Base-by-base conservation (phyloP, 2,888 invertebrate species). In the Drosophila subquinaria region DNA sequence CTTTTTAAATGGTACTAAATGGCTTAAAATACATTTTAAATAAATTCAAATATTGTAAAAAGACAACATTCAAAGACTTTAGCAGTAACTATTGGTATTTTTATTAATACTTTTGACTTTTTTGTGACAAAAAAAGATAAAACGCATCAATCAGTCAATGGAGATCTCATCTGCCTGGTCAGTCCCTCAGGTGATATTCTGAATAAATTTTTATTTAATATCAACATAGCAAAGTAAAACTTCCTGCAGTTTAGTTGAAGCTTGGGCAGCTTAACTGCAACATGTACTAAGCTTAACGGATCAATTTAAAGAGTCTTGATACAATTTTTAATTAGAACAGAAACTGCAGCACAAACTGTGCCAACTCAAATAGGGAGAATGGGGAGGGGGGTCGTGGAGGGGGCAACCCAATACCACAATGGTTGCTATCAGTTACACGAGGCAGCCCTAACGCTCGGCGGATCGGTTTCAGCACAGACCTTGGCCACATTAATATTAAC, bases 401-500 rank as follows among this genome's bases (percentile, higher is more conserved):
- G 33, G 50, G 79, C 73, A 82, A 82, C 47, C 55, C 63, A 73
- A 82, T 79, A 76, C 82, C 82, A 56, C 62, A 70, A 64, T 65
- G 76, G 57, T 62, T 30, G 69, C 79, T 82, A 80, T 82, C 80
- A 79, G 68, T 80, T 82, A 79, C 80, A 65, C 70, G 72, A 73
- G 83, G 78, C 83, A 67, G 67, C 74, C 82, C 82, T 82, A 79
- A 65, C 51, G 80, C 68, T 80, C 64, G 50, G 36, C 61, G 57
- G 82, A 88, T 89, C 85, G 40, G 72, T 84, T 89, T 81, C 84
- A 79, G 53, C 55, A 67, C 76, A 84, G 84, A 84, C 84, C 84
- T 84, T 84, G 84, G 84, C 89, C 84, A 89, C 88, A 87, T 89
- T 77, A 68, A 81, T 73, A 69, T 60, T 80, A 68, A 65, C 81